Conservation (phyloP, 2,888 invertebrate species). For the Caradrina clavipalpis region DNA sequence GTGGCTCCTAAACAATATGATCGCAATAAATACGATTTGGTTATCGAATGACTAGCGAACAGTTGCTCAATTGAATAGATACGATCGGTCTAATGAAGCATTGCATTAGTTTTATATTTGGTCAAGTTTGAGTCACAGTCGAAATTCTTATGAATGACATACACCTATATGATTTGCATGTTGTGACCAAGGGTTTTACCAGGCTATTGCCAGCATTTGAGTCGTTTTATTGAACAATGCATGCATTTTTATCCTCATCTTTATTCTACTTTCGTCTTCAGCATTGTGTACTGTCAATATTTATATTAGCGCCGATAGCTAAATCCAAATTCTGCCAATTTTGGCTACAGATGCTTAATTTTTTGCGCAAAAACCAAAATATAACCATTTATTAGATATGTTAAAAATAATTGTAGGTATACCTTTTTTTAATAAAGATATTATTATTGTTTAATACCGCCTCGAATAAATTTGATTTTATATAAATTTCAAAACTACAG, state of each 20-base stretch:
- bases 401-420: too few relatives aligned
- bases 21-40: conserved; percentile 31
- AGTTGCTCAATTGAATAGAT: conserved; percentile 44
- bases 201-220: conserved; percentile 7
- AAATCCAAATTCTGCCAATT: too few relatives aligned
- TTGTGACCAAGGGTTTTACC: conserved; percentile 23
- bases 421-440: too few relatives aligned
- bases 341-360: too few relatives aligned
- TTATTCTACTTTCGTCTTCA: not conserved
- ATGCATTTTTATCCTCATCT: not conserved
- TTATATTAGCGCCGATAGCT: too few relatives aligned
- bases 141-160: conserved; percentile 27
- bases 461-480: too few relatives aligned
- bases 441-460: too few relatives aligned
- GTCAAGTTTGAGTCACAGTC: conserved; percentile 48
- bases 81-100: conserved; percentile 43
- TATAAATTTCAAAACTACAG: too few relatives aligned
- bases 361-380: too few relatives aligned
- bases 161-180: not conserved
- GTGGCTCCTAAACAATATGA: conserved; percentile 3
- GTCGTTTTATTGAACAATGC: not conserved
- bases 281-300: not conserved
- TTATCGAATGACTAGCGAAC: conserved; percentile 29
- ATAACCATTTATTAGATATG: too few relatives aligned
- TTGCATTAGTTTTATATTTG: conserved; percentile 33